Evolutionary conservation across 1,140 invertebrate genomes (phyloP), one percentile per base, ranked within the genome.

Genomic region (Drosophila parvula): DNA sequence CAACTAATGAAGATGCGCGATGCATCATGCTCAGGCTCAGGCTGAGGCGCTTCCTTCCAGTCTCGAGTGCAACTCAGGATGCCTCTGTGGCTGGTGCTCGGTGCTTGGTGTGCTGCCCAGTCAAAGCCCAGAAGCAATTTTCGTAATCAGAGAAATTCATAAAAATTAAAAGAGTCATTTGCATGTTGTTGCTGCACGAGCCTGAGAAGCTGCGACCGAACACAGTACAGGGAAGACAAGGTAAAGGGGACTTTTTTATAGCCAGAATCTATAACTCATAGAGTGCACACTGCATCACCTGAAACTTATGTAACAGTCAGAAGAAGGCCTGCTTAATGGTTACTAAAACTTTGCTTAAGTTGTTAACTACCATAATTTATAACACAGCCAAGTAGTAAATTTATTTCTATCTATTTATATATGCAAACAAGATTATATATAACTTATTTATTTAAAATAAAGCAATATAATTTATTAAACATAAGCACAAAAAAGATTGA

Each of bases 161-260:
- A 89, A 89, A 89, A 89, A 89, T 89, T 89, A 89, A 89, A 89
- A 89, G 84, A 89, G 84, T 89, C 84, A 89, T 89, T 89, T 89
- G 84, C 84, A 89, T 89, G 85, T 81, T 77, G 83, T 82, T 80
- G 74, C 70, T 51, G 60, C 48, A 50, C 41, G 60, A 61, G 55
- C 38, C 53, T 30, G 48, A 38, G 57, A 64, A 44, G 50, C 38
- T 36, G 38, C 44, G 14, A 44, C 16, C n/a, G 14, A 48, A 18
- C 22, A 40, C 4, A n/a, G n/a, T 45, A 78, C 74, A 78, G 74
- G 68, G 16, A n/a, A n/a, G 0, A 16, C 6, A 27, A 3, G 10
- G 0, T 30, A 30, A 36, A 22, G 1, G 10, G 48, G 14, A 50
- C 1, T 6, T 6, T 6, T 3, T 11, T 9, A 2, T 3, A 16